phyloP scores from a whole-genome alignment of 2,888 invertebrate genomes.

The Eupeodes latifasciatus region DNA sequence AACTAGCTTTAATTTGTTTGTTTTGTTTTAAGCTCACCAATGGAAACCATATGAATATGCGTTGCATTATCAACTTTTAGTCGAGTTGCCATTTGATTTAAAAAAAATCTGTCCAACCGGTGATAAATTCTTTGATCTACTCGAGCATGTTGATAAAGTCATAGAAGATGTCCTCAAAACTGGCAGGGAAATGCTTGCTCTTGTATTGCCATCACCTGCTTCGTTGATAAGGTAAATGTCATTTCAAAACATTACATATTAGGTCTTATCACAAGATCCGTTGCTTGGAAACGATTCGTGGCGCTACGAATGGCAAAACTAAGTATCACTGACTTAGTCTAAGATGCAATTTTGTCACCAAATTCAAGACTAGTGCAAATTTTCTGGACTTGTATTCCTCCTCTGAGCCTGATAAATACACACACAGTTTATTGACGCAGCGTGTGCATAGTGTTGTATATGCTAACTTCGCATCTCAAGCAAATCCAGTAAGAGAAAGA shows the following conservation, averaged over 20 bases:
- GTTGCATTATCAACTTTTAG: conserved; percentile 61
- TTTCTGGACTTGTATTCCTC: too few species aligned
- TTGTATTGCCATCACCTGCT: conserved; percentile 58
- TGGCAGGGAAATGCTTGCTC: conserved; percentile 50
- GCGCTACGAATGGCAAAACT: too few species aligned
- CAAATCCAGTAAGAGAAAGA: too few species aligned
- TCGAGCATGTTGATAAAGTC: conserved; percentile 58
- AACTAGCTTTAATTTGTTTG: neutral
- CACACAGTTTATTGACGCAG: too few species aligned
- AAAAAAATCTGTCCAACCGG: conserved; percentile 54
- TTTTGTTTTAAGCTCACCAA: conserved; percentile 25
- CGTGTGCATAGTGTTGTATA: too few species aligned
- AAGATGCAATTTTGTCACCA: too few species aligned
- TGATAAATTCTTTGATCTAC: conserved; percentile 48
- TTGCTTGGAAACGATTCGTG: too few species aligned
- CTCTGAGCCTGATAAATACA: too few species aligned
- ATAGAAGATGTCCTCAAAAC: conserved; percentile 48
- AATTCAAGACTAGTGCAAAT: too few species aligned
- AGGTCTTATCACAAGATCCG: too few species aligned
- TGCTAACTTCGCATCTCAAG: too few species aligned
- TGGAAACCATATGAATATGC: conserved; percentile 60
- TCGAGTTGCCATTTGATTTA: conserved; percentile 67
- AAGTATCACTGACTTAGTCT: too few species aligned
- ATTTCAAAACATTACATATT: neutral
- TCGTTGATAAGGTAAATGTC: conserved; percentile 54